Conservation (phyloP, 2,113 vertebrate genomes). For the Antigone vipio region DNA sequence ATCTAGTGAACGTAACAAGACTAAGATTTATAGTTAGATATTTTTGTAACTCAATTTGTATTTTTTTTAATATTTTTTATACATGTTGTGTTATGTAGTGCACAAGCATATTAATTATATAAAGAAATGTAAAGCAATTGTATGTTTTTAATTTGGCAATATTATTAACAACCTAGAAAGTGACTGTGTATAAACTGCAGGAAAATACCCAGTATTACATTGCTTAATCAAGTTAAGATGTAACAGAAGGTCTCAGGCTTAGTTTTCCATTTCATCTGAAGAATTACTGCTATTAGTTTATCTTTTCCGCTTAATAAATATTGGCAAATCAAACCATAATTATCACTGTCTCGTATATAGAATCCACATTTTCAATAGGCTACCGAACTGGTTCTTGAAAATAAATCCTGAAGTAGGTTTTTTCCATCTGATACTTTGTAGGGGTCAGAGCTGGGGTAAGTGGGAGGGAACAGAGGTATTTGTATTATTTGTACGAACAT, state of each 20-base stretch:
- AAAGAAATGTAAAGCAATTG: background rate
- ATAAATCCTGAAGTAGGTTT: background rate
- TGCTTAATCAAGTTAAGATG: background rate
- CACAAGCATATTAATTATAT: too few species aligned
- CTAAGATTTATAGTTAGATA: background rate
- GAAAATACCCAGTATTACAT: background rate
- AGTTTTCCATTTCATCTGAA: background rate
- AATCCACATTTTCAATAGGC: background rate
- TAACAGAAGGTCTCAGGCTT: background rate
- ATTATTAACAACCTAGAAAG: background rate
- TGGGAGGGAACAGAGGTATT: background rate
- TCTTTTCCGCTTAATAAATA: background rate
- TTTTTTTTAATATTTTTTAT: background rate
- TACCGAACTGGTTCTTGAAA: background rate
- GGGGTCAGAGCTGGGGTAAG: background rate
- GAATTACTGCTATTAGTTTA: background rate
- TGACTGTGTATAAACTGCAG: background rate
- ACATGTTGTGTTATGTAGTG: background rate
- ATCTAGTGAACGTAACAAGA: background rate
- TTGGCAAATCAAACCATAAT: background rate
- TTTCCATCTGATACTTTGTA: background rate
- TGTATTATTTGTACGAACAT: background rate
- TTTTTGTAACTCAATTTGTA: background rate
- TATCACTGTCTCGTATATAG: background rate
- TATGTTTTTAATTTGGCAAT: background rate